These are phyloP conservation scores for Mythimna albipuncta DNA, from an alignment of 2,888 invertebrate species.

Conservation along the genomic window DNA sequence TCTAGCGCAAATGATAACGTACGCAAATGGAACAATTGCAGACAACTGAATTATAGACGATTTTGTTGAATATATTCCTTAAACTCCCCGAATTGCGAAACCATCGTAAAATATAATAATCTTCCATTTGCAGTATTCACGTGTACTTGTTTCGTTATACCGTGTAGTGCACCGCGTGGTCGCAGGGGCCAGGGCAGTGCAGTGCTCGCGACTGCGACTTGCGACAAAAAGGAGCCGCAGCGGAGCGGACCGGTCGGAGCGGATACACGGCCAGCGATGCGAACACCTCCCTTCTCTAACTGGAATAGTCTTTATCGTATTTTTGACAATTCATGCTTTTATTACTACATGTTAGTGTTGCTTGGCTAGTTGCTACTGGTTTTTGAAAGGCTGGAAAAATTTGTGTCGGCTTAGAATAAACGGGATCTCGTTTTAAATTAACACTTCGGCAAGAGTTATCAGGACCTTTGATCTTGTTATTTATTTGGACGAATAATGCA, in stretches of 20 bases:
- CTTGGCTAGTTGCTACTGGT: slow-evolving; percentile 5
- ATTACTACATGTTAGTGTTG: slow-evolving; percentile 4
- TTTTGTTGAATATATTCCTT: neutral
- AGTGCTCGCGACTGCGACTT: slow-evolving; percentile 32
- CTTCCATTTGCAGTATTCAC: neutral
- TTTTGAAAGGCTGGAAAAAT: slow-evolving; percentile 8
- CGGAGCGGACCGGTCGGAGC: slow-evolving; percentile 65
- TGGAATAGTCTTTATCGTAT: slow-evolving; percentile 42
- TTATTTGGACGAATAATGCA: slow-evolving; percentile 9
- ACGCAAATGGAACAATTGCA: slow-evolving; percentile 3
- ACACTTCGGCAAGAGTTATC: slow-evolving; percentile 3
- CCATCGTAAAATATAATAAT: no score
- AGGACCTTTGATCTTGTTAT: slow-evolving; percentile 33
- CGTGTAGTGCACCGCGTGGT: slow-evolving; percentile 4
- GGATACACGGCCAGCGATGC: slow-evolving; percentile 58
- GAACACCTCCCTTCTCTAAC: slow-evolving; percentile 29
- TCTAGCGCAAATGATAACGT: slow-evolving; percentile 4
- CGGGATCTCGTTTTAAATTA: neutral
- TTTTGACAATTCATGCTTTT: slow-evolving; percentile 22
- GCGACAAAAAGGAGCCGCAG: slow-evolving; percentile 53
- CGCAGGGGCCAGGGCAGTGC: neutral
- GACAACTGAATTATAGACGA: neutral
- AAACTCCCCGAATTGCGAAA: neutral
- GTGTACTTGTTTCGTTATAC: slow-evolving; percentile 6
- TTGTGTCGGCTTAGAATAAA: neutral